These are phyloP conservation scores for Brachystomella parvula DNA, from an alignment of 1,140 invertebrate species.

Conservation along the genomic window DNA sequence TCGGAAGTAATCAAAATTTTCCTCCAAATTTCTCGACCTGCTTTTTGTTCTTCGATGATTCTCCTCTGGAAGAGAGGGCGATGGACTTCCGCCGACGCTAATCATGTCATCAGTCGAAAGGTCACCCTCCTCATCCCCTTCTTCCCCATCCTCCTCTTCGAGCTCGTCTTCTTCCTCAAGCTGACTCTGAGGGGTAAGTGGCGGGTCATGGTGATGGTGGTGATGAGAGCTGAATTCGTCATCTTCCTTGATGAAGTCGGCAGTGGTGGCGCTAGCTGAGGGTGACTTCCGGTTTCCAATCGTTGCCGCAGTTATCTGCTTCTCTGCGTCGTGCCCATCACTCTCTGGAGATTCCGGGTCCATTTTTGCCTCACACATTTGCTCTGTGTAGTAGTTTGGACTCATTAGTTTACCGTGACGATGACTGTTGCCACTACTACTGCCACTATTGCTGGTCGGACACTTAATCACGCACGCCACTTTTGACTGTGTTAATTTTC, in stretches of 20 bases:
- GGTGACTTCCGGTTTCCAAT: background rate
- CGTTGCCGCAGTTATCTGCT: slow-evolving; percentile 1
- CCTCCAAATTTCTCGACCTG: slow-evolving; percentile 12
- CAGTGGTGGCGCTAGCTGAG: background rate
- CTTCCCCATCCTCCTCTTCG: background rate
- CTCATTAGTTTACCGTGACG: background rate
- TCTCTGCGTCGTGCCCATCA: slow-evolving; percentile 20
- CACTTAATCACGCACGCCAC: slow-evolving; percentile 9
- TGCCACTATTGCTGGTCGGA: slow-evolving; percentile 23
- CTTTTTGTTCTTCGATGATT: background rate
- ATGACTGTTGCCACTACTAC: slow-evolving; percentile 17
- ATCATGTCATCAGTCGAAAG: slow-evolving; percentile 35
- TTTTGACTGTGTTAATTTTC: background rate
- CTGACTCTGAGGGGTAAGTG: slow-evolving; percentile 33
- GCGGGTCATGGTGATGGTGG: slow-evolving; percentile 24
- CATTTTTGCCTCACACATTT: slow-evolving; percentile 39
- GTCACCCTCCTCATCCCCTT: background rate
- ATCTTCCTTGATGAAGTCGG: slow-evolving; percentile 12
- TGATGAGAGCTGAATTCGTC: slow-evolving; percentile 16
- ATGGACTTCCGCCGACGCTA: slow-evolving; percentile 36
- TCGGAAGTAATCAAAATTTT: slow-evolving; percentile 60
- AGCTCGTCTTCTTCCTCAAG: slow-evolving; percentile 27
- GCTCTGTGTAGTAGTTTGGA: slow-evolving; percentile 22
- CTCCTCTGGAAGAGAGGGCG: slow-evolving; percentile 25
- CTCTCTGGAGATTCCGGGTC: slow-evolving; percentile 37